These are phyloP conservation scores for Archegozetes longisetosus DNA, from an alignment of 1,140 invertebrate genomes.

Conservation along the genomic window DNA sequence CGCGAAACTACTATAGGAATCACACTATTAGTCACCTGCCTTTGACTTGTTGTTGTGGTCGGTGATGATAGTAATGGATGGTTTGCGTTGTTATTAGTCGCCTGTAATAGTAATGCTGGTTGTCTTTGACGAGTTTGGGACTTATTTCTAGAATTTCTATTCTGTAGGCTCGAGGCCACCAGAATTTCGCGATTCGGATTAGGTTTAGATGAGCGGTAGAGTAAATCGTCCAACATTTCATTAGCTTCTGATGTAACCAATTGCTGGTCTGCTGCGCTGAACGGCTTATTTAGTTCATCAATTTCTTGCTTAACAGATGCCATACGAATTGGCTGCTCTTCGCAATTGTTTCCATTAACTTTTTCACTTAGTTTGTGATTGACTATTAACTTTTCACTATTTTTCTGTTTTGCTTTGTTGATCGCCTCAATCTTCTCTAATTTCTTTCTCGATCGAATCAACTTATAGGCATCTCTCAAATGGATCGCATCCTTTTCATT, in stretches of 20 bases:
- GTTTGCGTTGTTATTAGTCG: neutral
- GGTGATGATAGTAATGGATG: neutral
- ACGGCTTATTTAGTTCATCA: no score
- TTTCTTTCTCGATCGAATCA: neutral
- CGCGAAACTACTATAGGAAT: neutral
- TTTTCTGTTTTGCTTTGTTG: no score
- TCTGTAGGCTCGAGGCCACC: neutral
- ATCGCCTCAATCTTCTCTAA: neutral
- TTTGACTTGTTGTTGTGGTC: neutral
- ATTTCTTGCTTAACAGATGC: no score
- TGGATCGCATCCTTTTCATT: neutral
- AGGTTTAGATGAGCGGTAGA: neutral
- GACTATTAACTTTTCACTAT: no score
- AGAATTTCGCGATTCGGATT: neutral
- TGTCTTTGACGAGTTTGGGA: neutral
- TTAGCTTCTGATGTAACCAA: neutral
- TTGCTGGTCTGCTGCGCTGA: neutral
- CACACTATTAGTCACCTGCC: neutral
- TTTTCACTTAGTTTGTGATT: no score
- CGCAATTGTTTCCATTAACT: no score
- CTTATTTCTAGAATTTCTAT: neutral
- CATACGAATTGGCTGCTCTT: no score
- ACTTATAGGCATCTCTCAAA: conserved; percentile 1
- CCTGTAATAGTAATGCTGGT: neutral
- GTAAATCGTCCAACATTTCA: neutral